Base-by-base conservation (phyloP, 2,113 vertebrate species). In the Cepphus grylle region DNA sequence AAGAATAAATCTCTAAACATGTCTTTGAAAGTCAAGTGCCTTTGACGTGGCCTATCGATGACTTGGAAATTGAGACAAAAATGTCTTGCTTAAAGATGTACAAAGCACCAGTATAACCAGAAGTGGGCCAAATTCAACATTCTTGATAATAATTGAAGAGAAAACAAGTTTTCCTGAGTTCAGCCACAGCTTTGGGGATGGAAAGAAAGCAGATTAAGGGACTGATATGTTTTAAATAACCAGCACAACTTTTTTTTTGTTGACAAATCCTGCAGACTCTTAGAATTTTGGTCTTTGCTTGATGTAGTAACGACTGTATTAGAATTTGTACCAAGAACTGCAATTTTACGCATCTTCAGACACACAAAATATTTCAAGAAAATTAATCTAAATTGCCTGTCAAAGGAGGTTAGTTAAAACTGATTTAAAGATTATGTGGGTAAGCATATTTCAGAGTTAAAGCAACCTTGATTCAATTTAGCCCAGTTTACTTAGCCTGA, bases 401-500 rank as follows among this genome's bases (percentile, higher is more conserved):
- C 88, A 71, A 91, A 71, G 66, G 43, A 84, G n/a, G 55, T 94
- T 86, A 86, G 53, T 91, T 95, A 91, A 84, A 84, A 74, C 63
- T 84, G 63, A 91, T 96, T 89, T 83, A 93, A 83, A 58, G 34
- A n/a, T 80, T 38, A 53, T 61, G 59, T 62, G 63, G 23, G 38
- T 84, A 91, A 91, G 36, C 1, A 2, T 78, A 74, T 89, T 88
- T 87, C 67, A 88, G 69, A 94, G 55, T 91, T 74, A 79, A 91
- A 91, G 55, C 45, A 96, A 59, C n/a, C 59, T 91, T 78, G 58
- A 94, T 91, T 96, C 36, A 83, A 73, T 94, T 91, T 91, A 93
- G 59, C 36, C 43, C 83, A 58, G 83, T 86, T 92, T 91, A 95
- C 72, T 83, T 91, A 81, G 59, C 69, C 77, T 1, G 13, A 91